Percentiles rank a stretch among this genome's conserved stretches.
These are phyloP conservation scores for Drosophila kanekoi DNA, from an alignment of 2,888 invertebrate species.

Conservation along the genomic window DNA sequence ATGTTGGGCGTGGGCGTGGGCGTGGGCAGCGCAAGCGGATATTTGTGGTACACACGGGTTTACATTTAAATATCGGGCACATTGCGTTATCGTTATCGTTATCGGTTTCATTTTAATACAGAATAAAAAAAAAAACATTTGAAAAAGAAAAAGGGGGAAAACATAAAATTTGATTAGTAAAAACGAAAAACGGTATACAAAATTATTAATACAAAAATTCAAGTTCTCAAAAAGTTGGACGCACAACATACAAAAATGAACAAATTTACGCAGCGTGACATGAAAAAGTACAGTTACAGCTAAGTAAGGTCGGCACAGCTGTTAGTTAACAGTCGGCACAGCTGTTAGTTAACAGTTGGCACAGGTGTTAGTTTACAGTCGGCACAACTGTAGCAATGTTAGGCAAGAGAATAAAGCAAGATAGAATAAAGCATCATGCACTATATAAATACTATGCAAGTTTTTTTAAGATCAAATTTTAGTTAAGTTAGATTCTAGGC, in stretches of 20 bases:
- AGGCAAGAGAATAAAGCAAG: slow-evolving; percentile 20
- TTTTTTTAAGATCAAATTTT: slow-evolving; percentile 16
- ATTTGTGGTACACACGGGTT: slow-evolving; percentile 27
- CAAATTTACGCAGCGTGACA: slow-evolving; percentile 39
- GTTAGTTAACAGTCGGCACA: slow-evolving; percentile 39
- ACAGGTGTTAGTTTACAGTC: slow-evolving; percentile 35
- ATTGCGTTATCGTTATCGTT: slow-evolving; percentile 36
- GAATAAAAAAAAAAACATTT: slow-evolving; percentile 50
- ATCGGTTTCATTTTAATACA: slow-evolving; percentile 86
- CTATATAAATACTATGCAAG: slow-evolving; percentile 26
- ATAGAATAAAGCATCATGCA: slow-evolving; percentile 46
- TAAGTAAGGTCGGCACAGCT: slow-evolving; percentile 1
- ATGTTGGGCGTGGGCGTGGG: slow-evolving; percentile 65
- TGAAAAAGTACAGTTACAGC: slow-evolving; percentile 31
- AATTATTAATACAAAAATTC: slow-evolving; percentile 55
- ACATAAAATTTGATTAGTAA: slow-evolving; percentile 78
- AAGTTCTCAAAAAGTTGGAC: slow-evolving; percentile 31
- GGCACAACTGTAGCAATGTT: slow-evolving; percentile 27
- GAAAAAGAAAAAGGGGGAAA: slow-evolving; percentile 64
- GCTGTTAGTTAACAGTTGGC: slow-evolving; percentile 37
- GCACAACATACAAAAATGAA: slow-evolving; percentile 43
- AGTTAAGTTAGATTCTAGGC: slow-evolving; percentile 33
- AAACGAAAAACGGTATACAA: slow-evolving; percentile 68
- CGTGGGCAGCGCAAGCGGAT: slow-evolving; percentile 60
- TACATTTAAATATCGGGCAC: slow-evolving; percentile 41